Conservation (phyloP, 1,140 invertebrate genomes). For the Metaphire vulgaris region DNA sequence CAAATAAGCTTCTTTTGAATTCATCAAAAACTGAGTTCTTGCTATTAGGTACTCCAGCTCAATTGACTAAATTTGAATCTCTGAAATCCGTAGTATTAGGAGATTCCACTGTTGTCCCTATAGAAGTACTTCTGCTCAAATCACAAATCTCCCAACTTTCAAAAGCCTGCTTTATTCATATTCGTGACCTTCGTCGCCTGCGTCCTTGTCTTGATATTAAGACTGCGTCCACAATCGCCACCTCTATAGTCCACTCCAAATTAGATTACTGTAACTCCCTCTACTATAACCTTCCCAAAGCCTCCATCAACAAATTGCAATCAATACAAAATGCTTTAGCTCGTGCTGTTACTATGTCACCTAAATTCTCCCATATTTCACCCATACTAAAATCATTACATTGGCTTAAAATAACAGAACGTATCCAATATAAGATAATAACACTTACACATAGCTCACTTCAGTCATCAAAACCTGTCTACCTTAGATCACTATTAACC, state of each 20-base stretch:
- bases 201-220: background rate
- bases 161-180: background rate
- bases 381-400: background rate
- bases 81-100: no score
- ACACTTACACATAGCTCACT: no score
- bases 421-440: no score
- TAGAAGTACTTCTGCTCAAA: background rate
- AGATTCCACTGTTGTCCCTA: no score
- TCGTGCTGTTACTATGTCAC: background rate
- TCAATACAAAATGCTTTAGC: background rate
- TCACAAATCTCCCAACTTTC: background rate
- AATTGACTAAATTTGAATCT: no score
- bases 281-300: no score
- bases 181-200: background rate
- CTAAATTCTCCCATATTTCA: background rate
- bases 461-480: no score
- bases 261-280: background rate
- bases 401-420: background rate
- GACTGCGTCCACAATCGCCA: background rate
- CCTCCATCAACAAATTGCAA: background rate
- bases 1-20: no score
- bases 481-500: no score
- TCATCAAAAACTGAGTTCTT: no score
- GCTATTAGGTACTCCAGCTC: no score
- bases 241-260: background rate